Evolutionary conservation across 2,113 vertebrate species (phyloP), one percentile per base, ranked within the genome.

Genomic region (Pitta sordida): DNA sequence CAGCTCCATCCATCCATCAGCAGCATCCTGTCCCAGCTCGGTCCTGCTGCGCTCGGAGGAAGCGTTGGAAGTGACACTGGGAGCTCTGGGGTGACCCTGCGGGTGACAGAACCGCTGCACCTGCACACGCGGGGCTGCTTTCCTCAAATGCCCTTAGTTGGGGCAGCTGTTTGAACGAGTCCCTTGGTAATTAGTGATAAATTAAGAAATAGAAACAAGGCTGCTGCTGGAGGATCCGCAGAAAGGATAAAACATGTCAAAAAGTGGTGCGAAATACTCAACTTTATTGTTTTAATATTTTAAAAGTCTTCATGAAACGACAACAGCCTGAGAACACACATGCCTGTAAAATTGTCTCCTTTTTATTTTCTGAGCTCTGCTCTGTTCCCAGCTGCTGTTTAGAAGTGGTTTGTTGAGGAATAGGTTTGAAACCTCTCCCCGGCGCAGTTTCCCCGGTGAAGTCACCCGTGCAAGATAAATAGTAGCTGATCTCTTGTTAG

Each of bases 401-500:
- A 37, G 30, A 53, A 86, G 44, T 2, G 34, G 17, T 3, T 36
- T n/a, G 53, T 14, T 21, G 64, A 88, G 69, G 80, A 71, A 3
- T 0, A 29, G 83, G 32, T 58, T 92, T 53, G 27, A 39, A 64
- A 15, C 51, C 86, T 87, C 81, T 76, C 78, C 21, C 30, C 0
- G 2, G 37, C 27, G 9, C 58, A 49, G 5, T 92, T 93, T 91
- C 86, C 65, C 26, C 53, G 30, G 14, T 9, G 70, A 91, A 92
- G 62, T 71, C 94, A 92, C 62, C 88, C 37, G 2, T 91, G 91
- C 5, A 89, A 91, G 81, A 93, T 37, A 70, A 89, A 88, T 44
- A 92, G 94, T 23, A 41, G 86, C 74, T 44, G 77, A 86, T 78
- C 90, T 62, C 59, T 90, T 80, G 79, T 65, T 83, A 58, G 90